These are phyloP conservation scores for Lasioglossum pauxillum DNA, from an alignment of 2,888 invertebrate species.

Conservation along the genomic window DNA sequence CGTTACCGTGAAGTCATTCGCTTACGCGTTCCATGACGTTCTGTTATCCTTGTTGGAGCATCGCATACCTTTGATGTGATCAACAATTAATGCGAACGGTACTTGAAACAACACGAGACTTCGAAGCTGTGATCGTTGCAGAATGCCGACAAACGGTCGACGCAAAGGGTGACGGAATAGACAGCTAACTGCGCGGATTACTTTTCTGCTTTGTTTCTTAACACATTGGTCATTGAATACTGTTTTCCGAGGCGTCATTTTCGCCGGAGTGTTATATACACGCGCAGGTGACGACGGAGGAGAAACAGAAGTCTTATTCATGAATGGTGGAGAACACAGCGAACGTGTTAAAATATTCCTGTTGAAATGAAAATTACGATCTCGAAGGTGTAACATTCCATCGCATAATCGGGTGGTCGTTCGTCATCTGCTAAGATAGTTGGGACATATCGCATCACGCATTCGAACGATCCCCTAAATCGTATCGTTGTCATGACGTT, in stretches of 20 bases:
- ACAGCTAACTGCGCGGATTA: neutral
- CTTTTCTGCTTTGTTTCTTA: constrained; percentile 3
- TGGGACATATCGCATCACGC: neutral
- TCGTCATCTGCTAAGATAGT: neutral
- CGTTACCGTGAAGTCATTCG: neutral
- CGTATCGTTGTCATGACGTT: neutral
- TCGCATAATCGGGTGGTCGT: neutral
- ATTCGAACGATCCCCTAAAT: neutral
- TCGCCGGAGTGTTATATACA: neutral
- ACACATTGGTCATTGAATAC: neutral
- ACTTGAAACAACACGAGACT: neutral
- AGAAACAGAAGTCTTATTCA: constrained; percentile 2
- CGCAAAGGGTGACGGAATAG: too few species aligned
- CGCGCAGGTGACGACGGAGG: neutral
- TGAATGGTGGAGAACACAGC: neutral
- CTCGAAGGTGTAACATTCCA: neutral
- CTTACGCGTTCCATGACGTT: neutral
- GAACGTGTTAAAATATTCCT: constrained; percentile 7
- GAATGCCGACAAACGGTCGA: too few species aligned
- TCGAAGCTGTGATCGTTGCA: neutral
- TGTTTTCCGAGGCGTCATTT: constrained; percentile 11
- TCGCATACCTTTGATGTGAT: neutral
- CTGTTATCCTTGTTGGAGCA: neutral
- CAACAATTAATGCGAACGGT: neutral
- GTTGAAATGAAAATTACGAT: neutral